These are phyloP conservation scores for Hyphantria cunea DNA, from an alignment of 1,140 invertebrate genomes.

Conservation along the genomic window DNA sequence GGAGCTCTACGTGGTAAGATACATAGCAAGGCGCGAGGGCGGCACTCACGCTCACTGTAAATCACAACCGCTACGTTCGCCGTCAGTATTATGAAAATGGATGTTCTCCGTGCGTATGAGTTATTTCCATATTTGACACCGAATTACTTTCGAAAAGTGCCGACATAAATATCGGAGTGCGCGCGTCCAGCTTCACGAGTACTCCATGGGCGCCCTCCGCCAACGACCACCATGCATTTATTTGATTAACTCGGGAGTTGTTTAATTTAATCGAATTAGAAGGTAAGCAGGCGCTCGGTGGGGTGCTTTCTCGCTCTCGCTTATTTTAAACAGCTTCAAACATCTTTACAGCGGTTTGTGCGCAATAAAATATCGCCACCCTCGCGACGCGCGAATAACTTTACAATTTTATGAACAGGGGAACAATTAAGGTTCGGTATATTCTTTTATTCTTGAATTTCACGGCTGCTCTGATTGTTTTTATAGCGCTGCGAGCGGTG, in stretches of 20 bases:
- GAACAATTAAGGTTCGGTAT: constrained; percentile 77
- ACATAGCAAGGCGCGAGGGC: constrained; percentile 14
- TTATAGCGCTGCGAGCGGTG: constrained; percentile 48
- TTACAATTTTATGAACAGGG: constrained; percentile 81
- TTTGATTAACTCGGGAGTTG: constrained; percentile 81
- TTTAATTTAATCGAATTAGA: constrained; percentile 82
- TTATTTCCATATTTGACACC: constrained; percentile 82
- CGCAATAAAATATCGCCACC: constrained; percentile 78
- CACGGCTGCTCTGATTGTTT: constrained; percentile 66
- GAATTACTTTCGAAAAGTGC: constrained; percentile 81
- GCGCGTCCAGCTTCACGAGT: constrained; percentile 49
- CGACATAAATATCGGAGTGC: constrained; percentile 72
- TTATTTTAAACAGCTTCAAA: constrained; percentile 78
- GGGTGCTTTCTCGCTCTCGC: constrained; percentile 48
- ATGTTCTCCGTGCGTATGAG: constrained; percentile 77
- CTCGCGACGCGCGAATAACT: constrained; percentile 70
- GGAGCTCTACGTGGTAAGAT: not conserved
- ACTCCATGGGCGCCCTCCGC: constrained; percentile 46
- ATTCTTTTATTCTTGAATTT: constrained; percentile 71
- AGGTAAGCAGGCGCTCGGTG: constrained; percentile 62
- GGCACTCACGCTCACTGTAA: constrained; percentile 50
- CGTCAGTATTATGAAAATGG: constrained; percentile 79
- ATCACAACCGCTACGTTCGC: constrained; percentile 71
- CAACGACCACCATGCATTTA: constrained; percentile 75
- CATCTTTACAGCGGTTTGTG: constrained; percentile 80